These are phyloP conservation scores for Macropus fuliginosus DNA, from an alignment of 2,797 vertebrate species.

Conservation along the genomic window DNA sequence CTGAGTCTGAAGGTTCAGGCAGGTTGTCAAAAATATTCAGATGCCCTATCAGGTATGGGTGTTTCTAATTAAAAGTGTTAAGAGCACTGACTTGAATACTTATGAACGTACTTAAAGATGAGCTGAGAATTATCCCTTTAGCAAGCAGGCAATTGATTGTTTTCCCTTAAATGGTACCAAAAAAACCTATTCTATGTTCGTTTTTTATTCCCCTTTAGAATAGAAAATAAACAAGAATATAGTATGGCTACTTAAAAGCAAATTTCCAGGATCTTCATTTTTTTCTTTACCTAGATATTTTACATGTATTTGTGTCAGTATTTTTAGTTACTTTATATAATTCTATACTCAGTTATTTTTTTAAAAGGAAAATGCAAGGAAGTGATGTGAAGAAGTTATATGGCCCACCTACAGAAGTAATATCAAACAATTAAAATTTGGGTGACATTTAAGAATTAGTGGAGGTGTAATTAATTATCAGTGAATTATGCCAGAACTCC, in stretches of 20 bases:
- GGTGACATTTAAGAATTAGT: constrained; percentile 63
- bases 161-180: not conserved
- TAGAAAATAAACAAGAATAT: constrained; percentile 23
- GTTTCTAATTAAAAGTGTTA: constrained; percentile 52
- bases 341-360: not conserved
- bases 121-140: constrained; percentile 39
- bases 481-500: constrained; percentile 51
- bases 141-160: not conserved
- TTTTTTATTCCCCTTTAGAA: constrained; percentile 21
- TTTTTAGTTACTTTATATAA: not conserved
- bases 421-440: constrained; percentile 57
- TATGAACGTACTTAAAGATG: constrained; percentile 16
- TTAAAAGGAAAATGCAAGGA: constrained; percentile 8
- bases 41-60: constrained; percentile 4
- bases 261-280: constrained; percentile 54
- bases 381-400: constrained; percentile 38
- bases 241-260: not conserved
- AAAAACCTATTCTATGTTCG: constrained; percentile 27
- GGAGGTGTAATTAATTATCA: constrained; percentile 56
- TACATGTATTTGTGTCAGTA: not conserved
- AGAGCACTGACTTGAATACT: constrained; percentile 41
- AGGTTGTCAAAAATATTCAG: constrained; percentile 51
- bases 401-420: not conserved
- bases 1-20: not conserved
- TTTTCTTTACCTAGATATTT: not conserved